Evolutionary conservation across 92 coral and sea anemone genomes (phyloP), one percentile per base, ranked within the genome.

Genomic region (Paramuricea clavata): DNA sequence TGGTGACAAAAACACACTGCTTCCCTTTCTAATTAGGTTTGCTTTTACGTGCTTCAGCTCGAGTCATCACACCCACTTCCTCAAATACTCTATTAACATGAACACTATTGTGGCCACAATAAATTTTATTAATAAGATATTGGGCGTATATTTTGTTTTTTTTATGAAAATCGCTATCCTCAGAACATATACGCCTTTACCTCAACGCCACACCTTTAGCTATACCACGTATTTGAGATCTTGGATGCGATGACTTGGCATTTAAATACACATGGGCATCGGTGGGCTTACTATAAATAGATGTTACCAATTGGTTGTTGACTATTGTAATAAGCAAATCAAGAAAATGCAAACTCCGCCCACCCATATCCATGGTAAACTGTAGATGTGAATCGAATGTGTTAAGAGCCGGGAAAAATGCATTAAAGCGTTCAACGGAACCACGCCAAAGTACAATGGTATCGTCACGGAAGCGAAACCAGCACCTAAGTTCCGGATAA

Each of bases 321-420:
- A 23, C 17, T 12, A 11, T 65, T 2, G 33, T 26, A 10, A 65
- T 65, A 26, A n/a, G 25, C 17, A 65, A 23, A 26, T 65, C 73
- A 2, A 65, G 19, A 26, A 65, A 65, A 26, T 65, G 73, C 25
- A 65, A 65, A 10, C 17, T 26, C 2, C 17, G 3, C 30, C 73
- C 73, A 26, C 73, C 73, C 17, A 65, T 26, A 26, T 65, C 33
- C 33, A 65, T 65, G 41, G 73, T 65, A 65, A 65, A 65, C 25
- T 65, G 33, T 26, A 65, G 25, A 65, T n/a, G 16, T 13, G 34
- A 10, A 16, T 65, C 73, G 19, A 65, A 65, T 12, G 73, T 12
- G 25, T 65, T 65, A 11, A 65, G 25, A n/a, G 16, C 73, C 17
- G 3, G 15, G 25, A 65, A 26, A 65, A 65, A 65, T 13, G 41